Evolutionary conservation across 2,888 invertebrate species (phyloP).

Genomic region (Alviniconcha strummeri): DNA sequence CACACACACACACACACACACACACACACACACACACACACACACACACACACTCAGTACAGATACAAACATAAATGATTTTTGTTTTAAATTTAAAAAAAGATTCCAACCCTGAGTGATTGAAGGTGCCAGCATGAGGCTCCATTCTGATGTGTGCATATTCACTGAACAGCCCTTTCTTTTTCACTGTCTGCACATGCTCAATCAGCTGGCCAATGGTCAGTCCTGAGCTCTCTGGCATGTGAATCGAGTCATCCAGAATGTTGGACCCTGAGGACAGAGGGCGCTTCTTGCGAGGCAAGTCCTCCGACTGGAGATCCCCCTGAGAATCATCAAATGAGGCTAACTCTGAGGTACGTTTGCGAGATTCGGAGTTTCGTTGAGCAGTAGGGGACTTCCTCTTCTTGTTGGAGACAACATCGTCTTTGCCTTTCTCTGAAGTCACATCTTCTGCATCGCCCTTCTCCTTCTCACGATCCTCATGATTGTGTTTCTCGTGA

Average conservation of each 20-base stretch:
- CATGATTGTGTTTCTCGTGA: constrained; percentile 80
- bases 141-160: constrained; percentile 90
- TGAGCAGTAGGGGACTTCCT: constrained; percentile 27
- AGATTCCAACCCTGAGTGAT: constrained; percentile 83
- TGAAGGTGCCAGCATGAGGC: constrained; percentile 91
- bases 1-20: too few relatives aligned
- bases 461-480: constrained; percentile 74
- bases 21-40: too few relatives aligned
- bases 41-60: too few relatives aligned
- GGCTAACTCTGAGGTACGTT: constrained; percentile 40
- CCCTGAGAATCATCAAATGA: constrained; percentile 28
- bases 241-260: constrained; percentile 65
- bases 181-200: constrained; percentile 84
- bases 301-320: constrained; percentile 40
- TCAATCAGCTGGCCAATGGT: constrained; percentile 85
- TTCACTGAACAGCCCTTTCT: constrained; percentile 88
- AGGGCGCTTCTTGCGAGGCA: constrained; percentile 62
- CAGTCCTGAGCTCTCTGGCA: constrained; percentile 73
- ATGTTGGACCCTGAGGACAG: constrained; percentile 54
- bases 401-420: constrained; percentile 29
- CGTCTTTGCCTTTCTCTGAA: constrained; percentile 42
- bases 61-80: too few relatives aligned
- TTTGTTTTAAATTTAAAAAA: too few relatives aligned
- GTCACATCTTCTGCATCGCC: constrained; percentile 59
- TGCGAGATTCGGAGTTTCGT: constrained; percentile 39